Percentiles rank a stretch among this genome's conserved stretches.
Evolutionary conservation across 2,888 invertebrate genomes (phyloP).

Genomic region (Schrankia costaestrigalis): DNA sequence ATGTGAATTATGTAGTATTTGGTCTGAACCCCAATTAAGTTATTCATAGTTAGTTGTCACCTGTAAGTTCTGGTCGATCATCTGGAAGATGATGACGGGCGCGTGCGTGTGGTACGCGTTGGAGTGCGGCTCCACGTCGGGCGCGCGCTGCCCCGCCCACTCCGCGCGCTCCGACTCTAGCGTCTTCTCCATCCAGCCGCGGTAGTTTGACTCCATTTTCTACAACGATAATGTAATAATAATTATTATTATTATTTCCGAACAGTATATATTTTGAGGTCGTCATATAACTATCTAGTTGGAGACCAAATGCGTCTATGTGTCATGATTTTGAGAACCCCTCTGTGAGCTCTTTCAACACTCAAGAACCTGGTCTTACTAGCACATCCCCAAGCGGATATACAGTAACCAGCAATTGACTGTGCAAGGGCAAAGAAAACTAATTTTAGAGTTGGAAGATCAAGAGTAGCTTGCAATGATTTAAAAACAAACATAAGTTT

Average conservation of each 20-base stretch:
- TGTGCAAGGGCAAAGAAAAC: too few relatives aligned
- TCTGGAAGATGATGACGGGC: conserved; percentile 98
- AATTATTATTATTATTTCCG: too few relatives aligned
- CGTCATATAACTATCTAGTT: too few relatives aligned
- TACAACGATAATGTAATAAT: conserved; percentile 38
- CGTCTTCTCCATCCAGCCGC: conserved; percentile 98
- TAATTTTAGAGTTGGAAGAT: too few relatives aligned
- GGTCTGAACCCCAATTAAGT: too few relatives aligned
- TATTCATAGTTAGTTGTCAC: conserved; percentile 25
- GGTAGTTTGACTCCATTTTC: conserved; percentile 94
- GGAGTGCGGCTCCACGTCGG: conserved; percentile 89
- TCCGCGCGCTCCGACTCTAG: conserved; percentile 94
- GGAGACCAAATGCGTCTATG: too few relatives aligned
- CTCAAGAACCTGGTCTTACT: not conserved
- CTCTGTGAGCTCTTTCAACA: not conserved
- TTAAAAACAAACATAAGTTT: too few relatives aligned
- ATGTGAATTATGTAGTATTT: too few relatives aligned
- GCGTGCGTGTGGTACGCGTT: conserved; percentile 95
- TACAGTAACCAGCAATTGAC: not conserved
- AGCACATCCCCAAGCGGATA: not conserved
- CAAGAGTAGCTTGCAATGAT: too few relatives aligned
- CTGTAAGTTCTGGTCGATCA: conserved; percentile 98
- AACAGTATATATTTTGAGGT: too few relatives aligned
- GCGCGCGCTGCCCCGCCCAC: conserved; percentile 91
- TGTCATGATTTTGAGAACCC: not conserved